A percentile compares a stretch with the other conserved stretches of the same genome.
phyloP scores from a whole-genome alignment of 2,888 invertebrate genomes.

The Acleris sparsana region DNA sequence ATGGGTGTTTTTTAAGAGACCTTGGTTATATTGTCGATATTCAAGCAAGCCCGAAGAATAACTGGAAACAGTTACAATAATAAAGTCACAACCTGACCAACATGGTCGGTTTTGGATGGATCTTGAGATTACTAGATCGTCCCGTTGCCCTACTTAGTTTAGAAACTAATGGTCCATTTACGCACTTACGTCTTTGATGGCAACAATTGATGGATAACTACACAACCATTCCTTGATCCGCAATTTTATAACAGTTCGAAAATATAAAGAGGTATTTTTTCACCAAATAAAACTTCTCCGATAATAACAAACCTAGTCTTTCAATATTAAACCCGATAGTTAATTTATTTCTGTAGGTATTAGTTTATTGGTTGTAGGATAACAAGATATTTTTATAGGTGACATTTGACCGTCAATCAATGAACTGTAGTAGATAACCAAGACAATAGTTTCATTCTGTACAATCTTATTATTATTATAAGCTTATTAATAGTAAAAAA shows the following conservation, averaged over 20 bases:
- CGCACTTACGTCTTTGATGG: conserved; percentile 6
- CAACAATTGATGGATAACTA: not conserved
- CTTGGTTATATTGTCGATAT: too few relatives aligned
- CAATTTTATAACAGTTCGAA: not conserved
- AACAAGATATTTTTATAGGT: not conserved
- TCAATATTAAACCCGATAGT: too few relatives aligned
- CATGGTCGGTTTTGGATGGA: conserved; percentile 28
- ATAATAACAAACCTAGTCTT: too few relatives aligned
- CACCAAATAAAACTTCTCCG: not conserved
- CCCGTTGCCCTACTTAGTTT: conserved; percentile 26
- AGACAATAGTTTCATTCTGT: too few relatives aligned
- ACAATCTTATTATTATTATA: too few relatives aligned
- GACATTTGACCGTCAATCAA: too few relatives aligned
- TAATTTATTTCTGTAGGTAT: too few relatives aligned
- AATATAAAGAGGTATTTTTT: too few relatives aligned
- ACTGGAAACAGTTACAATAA: not conserved
- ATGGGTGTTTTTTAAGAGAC: too few relatives aligned
- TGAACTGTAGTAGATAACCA: too few relatives aligned
- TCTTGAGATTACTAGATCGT: conserved; percentile 31
- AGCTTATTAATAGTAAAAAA: too few relatives aligned
- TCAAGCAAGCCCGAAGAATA: not conserved
- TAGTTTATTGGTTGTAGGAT: too few relatives aligned
- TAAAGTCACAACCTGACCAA: conserved; percentile 20
- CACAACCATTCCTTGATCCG: not conserved
- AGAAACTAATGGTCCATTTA: conserved; percentile 13